phyloP scores from a whole-genome alignment of 2,113 vertebrate species.

The Antechinus flavipes region DNA sequence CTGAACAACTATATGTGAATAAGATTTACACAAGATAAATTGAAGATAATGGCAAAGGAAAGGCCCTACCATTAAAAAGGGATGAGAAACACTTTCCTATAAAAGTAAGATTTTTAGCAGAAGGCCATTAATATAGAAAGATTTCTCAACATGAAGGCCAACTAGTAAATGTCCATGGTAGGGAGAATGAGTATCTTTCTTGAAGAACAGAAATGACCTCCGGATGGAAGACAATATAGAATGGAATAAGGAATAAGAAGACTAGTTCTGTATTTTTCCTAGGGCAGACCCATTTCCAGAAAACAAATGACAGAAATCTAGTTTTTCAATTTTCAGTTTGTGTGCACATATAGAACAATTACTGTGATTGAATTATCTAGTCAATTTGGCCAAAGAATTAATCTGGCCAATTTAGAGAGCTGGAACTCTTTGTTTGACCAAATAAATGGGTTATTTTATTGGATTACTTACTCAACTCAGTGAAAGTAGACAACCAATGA shows the following conservation, averaged over 20 bases:
- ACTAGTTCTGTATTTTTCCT: background rate
- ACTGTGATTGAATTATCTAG: background rate
- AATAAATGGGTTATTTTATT: background rate
- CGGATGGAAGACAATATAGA: too few species aligned
- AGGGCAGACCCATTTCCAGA: background rate
- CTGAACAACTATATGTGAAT: background rate
- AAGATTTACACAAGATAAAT: background rate
- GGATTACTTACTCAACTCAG: background rate
- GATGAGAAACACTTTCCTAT: background rate
- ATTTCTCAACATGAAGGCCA: background rate
- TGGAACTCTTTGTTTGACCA: background rate
- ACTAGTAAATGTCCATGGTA: background rate
- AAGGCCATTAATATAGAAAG: background rate
- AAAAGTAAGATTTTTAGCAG: background rate
- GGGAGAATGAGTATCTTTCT: too few species aligned
- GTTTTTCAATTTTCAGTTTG: background rate
- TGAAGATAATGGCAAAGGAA: background rate
- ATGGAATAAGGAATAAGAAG: background rate
- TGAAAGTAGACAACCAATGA: constrained; percentile 3
- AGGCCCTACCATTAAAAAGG: background rate
- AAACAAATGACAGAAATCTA: background rate
- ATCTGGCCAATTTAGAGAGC: background rate
- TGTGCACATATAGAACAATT: background rate
- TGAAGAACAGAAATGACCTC: too few species aligned
- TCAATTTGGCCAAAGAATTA: background rate